A percentile compares a stretch with the other conserved stretches of the same genome.
phyloP scores from a whole-genome alignment of 23 tunicate genomes.

The Trididemnum nubilum region DNA sequence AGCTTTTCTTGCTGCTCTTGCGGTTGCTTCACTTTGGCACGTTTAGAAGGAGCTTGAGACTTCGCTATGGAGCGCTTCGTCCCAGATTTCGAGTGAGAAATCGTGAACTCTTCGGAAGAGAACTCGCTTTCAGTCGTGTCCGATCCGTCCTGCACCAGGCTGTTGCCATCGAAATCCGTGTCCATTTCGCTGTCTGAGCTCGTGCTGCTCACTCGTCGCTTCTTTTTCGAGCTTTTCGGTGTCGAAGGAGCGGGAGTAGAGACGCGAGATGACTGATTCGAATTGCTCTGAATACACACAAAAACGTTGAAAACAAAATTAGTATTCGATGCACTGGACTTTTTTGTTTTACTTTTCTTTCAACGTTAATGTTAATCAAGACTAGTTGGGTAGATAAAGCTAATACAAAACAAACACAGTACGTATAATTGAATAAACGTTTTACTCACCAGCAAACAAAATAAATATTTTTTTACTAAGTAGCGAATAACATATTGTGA shows the following conservation, averaged over 20 bases:
- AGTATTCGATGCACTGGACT: too few species aligned
- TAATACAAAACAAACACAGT: too few species aligned
- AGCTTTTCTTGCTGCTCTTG: neutral
- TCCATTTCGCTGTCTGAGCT: conserved; percentile 26
- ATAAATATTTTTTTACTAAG: too few species aligned
- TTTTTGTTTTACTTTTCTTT: too few species aligned
- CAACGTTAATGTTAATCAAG: too few species aligned
- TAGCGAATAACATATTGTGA: too few species aligned
- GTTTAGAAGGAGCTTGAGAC: neutral
- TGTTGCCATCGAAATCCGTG: conserved; percentile 29
- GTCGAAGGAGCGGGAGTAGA: conserved; percentile 28
- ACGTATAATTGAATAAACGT: too few species aligned
- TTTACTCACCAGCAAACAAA: too few species aligned
- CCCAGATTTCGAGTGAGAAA: conserved; percentile 3
- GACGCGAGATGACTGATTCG: conserved; percentile 28
- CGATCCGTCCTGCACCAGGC: neutral
- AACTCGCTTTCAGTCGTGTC: conserved; percentile 30
- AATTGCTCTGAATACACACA: conserved; percentile 20
- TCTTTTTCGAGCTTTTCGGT: neutral
- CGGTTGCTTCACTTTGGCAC: neutral
- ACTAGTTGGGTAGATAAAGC: too few species aligned
- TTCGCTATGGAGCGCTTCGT: neutral
- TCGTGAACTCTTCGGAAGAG: conserved; percentile 44
- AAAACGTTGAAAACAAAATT: too few species aligned
- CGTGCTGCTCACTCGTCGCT: conserved; percentile 3